A percentile compares a stretch with the other conserved stretches of the same genome.
Evolutionary conservation across 2,797 vertebrate genomes (phyloP).

Genomic region (Lepus townsendii): DNA sequence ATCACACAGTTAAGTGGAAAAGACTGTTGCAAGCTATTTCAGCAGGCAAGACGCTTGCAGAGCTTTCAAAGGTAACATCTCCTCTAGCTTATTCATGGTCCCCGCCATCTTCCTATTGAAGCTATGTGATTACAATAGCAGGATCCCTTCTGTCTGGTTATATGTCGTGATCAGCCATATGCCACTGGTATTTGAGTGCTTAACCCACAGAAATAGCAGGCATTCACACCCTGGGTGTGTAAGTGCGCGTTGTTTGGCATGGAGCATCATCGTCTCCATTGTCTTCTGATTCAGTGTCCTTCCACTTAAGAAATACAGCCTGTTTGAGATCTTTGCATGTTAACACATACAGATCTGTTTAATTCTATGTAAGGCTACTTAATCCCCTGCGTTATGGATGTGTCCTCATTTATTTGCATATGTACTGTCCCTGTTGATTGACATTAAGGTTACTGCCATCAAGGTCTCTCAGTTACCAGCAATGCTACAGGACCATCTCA

Average conservation of each 20-base stretch:
- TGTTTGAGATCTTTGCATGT: background rate
- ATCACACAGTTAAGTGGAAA: background rate
- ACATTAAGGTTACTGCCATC: background rate
- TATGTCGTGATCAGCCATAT: no score
- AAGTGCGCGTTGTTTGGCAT: background rate
- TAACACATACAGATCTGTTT: background rate
- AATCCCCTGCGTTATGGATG: background rate
- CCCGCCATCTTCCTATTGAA: background rate
- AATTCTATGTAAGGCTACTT: background rate
- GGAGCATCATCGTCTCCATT: fast-evolving
- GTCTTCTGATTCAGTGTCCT: background rate
- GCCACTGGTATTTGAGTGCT: background rate
- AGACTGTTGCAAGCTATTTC: background rate
- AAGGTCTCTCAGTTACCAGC: background rate
- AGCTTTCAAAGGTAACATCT: background rate
- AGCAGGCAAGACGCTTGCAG: background rate
- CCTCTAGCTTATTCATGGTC: fast-evolving
- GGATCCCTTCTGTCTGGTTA: background rate
- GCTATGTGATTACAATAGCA: fast-evolving
- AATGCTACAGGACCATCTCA: background rate
- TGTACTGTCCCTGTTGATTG: background rate
- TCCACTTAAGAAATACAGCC: background rate
- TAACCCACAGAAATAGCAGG: background rate
- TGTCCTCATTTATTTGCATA: background rate
- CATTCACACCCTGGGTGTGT: background rate